Evolutionary conservation across 1,140 invertebrate genomes (phyloP).

Genomic region (Lepidostoma basale): DNA sequence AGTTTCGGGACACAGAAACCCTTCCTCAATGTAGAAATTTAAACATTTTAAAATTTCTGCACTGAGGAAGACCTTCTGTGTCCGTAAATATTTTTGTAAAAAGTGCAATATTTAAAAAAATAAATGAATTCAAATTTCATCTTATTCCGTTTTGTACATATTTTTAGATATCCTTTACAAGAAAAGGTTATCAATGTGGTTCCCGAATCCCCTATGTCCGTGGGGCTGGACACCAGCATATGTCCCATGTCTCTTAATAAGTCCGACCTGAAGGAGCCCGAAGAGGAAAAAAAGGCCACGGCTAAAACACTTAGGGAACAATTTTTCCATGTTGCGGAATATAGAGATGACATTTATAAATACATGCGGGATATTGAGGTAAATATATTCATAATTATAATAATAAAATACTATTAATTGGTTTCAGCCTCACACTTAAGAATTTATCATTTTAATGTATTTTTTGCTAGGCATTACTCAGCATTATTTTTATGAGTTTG

Average conservation of each 20-base stretch:
- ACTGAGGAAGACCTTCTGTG: no score
- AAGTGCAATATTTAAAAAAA: no score
- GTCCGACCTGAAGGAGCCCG: slow-evolving; percentile 49
- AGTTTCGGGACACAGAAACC: no score
- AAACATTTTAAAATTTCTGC: no score
- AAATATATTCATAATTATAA: slow-evolving; percentile 44
- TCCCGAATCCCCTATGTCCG: slow-evolving; percentile 57
- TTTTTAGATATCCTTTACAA: slow-evolving; percentile 50
- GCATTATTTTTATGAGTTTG: no score
- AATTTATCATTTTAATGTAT: background rate
- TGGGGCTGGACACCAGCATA: slow-evolving; percentile 52
- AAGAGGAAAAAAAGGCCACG: slow-evolving; percentile 53
- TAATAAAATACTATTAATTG: no score
- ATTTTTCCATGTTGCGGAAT: slow-evolving; percentile 75
- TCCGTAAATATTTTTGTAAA: no score
- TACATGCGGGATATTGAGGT: slow-evolving; percentile 83
- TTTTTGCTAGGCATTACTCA: background rate
- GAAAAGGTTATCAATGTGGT: slow-evolving; percentile 53
- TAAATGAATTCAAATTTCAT: no score
- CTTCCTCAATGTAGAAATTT: no score
- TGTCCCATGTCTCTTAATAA: slow-evolving; percentile 54
- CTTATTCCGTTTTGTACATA: background rate
- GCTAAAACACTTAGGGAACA: slow-evolving; percentile 57
- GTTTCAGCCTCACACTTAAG: background rate
- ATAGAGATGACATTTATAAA: slow-evolving; percentile 81